A percentile compares a stretch with the other conserved stretches of the same genome.
Conservation (phyloP, 2,888 invertebrate species). For the Oligia latruncula region DNA sequence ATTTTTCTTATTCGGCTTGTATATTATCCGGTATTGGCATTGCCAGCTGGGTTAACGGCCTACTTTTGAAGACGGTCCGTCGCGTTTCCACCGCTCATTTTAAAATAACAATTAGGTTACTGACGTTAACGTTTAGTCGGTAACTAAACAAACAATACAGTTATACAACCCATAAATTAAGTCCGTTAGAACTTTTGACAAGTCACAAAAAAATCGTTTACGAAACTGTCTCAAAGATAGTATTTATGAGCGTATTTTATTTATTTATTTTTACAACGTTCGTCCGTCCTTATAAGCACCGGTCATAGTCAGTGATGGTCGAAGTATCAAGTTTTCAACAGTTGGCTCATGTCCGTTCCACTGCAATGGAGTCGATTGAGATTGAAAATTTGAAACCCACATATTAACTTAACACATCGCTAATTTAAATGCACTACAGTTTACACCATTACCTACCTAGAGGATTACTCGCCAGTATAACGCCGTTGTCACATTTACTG, state of each 20-base stretch:
- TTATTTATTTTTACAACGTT: neutral
- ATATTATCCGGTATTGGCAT: neutral
- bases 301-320: neutral
- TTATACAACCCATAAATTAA: conserved; percentile 11
- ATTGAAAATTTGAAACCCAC: neutral
- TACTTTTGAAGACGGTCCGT: conserved; percentile 13
- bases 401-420: neutral
- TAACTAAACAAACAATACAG: conserved; percentile 16
- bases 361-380: neutral
- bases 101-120: conserved; percentile 41
- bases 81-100: conserved; percentile 17
- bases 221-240: neutral
- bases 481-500: conserved; percentile 93
- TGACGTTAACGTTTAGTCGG: conserved; percentile 10
- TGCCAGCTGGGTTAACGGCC: conserved; percentile 13
- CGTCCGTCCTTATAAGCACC: neutral
- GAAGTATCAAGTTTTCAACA: conserved; percentile 2
- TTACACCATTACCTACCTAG: conserved; percentile 88
- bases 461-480: conserved; percentile 91
- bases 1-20: neutral
- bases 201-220: neutral
- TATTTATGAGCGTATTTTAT: neutral
- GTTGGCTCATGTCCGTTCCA: neutral
- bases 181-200: neutral
- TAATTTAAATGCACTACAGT: neutral